A percentile compares a stretch with the other conserved stretches of the same genome.
These are phyloP conservation scores for Elysia chlorotica DNA, from an alignment of 1,140 invertebrate species.

Conservation along the genomic window DNA sequence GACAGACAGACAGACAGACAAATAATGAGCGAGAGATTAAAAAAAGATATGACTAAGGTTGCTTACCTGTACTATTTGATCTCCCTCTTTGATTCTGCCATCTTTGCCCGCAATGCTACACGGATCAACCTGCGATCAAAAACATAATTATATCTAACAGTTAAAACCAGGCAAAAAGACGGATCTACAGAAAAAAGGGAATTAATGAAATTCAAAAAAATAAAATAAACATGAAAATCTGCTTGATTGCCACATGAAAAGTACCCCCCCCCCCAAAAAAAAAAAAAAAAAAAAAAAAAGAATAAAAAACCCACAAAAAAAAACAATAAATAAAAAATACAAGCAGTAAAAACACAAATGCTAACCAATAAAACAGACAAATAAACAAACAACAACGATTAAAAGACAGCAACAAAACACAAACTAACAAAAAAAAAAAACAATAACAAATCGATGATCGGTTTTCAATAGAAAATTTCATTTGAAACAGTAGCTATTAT, in stretches of 20 bases:
- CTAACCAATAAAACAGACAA: no score
- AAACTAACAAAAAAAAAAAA: no score
- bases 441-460: no score
- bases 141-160: not conserved
- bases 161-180: not conserved
- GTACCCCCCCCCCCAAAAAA: not conserved
- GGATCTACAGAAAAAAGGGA: not conserved
- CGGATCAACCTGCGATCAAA: constrained; percentile 66
- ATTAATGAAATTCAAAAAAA: not conserved
- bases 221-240: not conserved
- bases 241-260: not conserved
- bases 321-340: no score
- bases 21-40: not conserved
- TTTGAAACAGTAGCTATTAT: no score
- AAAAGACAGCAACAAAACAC: no score
- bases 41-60: no score
- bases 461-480: no score
- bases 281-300: no score
- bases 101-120: constrained; percentile 73
- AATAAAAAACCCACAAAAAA: no score
- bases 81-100: constrained; percentile 73
- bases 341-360: no score
- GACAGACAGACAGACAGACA: not conserved
- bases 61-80: constrained; percentile 71
- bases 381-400: no score